Percentiles rank a stretch among this genome's conserved stretches.
Conservation (phyloP, 1,140 invertebrate genomes). For the Euura saliciscinereae region DNA sequence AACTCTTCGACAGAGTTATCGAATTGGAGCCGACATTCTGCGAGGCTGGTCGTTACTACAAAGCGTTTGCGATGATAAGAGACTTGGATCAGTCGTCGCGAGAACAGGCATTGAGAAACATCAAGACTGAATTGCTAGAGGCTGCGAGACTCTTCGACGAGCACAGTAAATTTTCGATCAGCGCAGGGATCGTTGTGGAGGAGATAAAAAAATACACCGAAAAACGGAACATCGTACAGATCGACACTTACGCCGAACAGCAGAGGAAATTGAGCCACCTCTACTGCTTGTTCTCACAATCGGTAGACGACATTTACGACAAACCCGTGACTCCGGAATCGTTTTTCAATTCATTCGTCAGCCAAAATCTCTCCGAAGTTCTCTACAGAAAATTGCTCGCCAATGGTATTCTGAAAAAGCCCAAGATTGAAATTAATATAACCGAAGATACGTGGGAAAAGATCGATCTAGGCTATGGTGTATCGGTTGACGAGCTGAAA, state of each 20-base stretch:
- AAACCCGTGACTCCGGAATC: not conserved
- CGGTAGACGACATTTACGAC: not conserved
- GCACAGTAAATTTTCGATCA: not conserved
- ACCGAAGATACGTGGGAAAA: not conserved
- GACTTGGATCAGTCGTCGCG: not conserved
- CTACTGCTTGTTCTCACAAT: not conserved
- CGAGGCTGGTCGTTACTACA: not conserved
- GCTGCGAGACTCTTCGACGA: not conserved
- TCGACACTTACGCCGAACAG: not conserved
- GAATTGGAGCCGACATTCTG: not conserved
- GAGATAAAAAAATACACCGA: not conserved
- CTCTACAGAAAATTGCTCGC: not conserved
- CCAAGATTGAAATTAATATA: not conserved
- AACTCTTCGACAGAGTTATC: not conserved
- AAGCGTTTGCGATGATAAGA: slow-evolving; percentile 1
- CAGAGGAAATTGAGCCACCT: not conserved
- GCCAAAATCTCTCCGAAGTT: not conserved
- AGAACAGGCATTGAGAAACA: not conserved
- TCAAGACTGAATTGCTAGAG: not conserved
- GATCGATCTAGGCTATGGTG: not conserved
- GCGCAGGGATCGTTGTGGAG: not conserved
- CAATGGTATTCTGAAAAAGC: not conserved
- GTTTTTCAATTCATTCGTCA: not conserved
- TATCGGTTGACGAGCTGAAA: not conserved
- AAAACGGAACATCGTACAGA: not conserved